Evolutionary conservation across 2,113 vertebrate genomes (phyloP).

Genomic region (Phoenicopterus ruber): DNA sequence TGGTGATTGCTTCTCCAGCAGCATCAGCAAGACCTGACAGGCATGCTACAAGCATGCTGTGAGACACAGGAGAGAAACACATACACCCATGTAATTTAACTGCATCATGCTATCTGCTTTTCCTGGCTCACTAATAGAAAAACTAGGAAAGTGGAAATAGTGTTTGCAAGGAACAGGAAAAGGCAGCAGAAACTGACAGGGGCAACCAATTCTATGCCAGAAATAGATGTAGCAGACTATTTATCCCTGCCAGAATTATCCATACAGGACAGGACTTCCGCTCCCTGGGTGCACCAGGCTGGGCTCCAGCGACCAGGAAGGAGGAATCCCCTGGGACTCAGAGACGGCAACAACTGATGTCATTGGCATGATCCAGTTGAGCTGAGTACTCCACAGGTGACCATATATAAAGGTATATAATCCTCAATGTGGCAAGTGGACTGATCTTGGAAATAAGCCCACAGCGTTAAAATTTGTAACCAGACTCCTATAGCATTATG

Average conservation of each 20-base stretch:
- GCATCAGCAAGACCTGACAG: not conserved
- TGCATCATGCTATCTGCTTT: not conserved
- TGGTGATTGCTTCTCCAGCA: not conserved
- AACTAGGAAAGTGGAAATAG: not conserved
- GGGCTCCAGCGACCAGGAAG: not conserved
- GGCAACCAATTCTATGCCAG: not conserved
- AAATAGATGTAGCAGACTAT: not conserved
- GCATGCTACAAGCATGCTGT: not conserved
- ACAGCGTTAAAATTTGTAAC: not conserved
- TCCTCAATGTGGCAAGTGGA: not conserved
- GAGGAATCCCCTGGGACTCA: not conserved
- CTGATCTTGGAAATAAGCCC: not conserved
- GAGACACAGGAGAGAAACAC: not conserved
- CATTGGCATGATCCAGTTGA: not conserved
- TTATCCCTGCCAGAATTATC: not conserved
- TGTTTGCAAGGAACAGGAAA: not conserved
- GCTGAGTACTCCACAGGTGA: not conserved
- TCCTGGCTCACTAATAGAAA: not conserved
- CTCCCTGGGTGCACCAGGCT: not conserved
- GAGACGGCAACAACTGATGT: not conserved
- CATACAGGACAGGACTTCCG: not conserved
- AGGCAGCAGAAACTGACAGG: not conserved
- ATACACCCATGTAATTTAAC: not conserved
- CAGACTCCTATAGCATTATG: not conserved
- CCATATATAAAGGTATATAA: not conserved